Base-by-base conservation (phyloP, 2,113 vertebrate genomes). In the Phyllostomus discolor region DNA sequence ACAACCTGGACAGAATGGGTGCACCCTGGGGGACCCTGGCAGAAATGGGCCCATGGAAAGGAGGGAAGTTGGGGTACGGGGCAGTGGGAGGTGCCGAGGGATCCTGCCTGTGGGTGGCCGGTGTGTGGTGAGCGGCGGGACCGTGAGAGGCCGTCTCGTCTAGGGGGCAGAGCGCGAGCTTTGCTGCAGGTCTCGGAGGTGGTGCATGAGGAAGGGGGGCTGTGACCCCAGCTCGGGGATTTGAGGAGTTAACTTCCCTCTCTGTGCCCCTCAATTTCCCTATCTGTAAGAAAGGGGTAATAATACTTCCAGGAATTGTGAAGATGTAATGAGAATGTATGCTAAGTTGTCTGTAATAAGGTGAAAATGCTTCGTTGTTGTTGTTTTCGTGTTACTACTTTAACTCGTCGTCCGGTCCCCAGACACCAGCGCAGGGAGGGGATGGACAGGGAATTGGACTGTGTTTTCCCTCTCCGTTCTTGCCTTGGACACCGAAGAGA, bases 131-230 rank as follows among this genome's bases (percentile, higher is more conserved):
- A 3, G 5, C 2, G 28, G 20, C 10, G 81, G 52, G 10, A 10
- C 50, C 14, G 0, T 0, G 0, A 57, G 52, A 26, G 46, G 43
- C 9, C 0, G 19, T 41, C 10, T 20, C 0, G 0, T 15, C 8
- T 10, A 9, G 5, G 0, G 19, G 73, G 19, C 64, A 79, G 62
- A 50, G 16, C 6, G 38, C 19, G 22, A 33, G 73, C 73, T 76
- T 50, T 24, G 31, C 67, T 54, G 9, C 43, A 28, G 52, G 64
- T 26, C 41, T 19, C 7, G 5, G 85, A 62, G 24, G 14, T 15
- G 28, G 38, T 57, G 15, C 52, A 35, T 50, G 54, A 20, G 4
- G 64, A 38, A 4, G 35, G 17, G 10, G 41, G 62, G 20, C 43
- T 35, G 17, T 28, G 48, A 46, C 14, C 70, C 10, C 16, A 41